Percentiles rank a stretch among this genome's conserved stretches.
These are phyloP conservation scores for Danio aesculapii DNA, from an alignment of 2,797 vertebrate species.

Conservation along the genomic window DNA sequence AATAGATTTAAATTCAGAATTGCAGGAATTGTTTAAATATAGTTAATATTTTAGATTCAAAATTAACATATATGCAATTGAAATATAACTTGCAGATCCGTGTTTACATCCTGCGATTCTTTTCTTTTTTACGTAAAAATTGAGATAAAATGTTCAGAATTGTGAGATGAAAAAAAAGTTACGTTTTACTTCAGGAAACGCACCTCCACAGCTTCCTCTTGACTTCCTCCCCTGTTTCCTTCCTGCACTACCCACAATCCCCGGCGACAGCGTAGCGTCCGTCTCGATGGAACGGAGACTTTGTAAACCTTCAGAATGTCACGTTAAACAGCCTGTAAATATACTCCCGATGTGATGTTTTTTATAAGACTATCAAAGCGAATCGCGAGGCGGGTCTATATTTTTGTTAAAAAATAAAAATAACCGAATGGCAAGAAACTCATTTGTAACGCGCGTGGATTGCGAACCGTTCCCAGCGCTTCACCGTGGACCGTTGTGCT, in stretches of 20 bases:
- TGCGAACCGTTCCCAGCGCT: slow-evolving; percentile 24
- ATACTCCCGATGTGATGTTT: slow-evolving; percentile 80
- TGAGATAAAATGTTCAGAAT: no score
- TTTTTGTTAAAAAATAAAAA: slow-evolving; percentile 83
- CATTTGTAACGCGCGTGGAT: slow-evolving; percentile 22
- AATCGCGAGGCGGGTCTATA: slow-evolving; percentile 83
- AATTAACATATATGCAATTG: no score
- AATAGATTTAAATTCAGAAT: no score
- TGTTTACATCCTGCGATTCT: background rate
- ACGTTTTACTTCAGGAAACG: no score
- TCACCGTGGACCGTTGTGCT: slow-evolving; percentile 77
- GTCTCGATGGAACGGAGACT: slow-evolving; percentile 69
- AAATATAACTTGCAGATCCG: no score
- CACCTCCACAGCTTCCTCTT: background rate
- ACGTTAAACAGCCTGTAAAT: slow-evolving; percentile 78
- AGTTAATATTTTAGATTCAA: no score
- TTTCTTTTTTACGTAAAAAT: background rate
- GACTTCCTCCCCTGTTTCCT: background rate
- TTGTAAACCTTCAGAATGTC: slow-evolving; percentile 80
- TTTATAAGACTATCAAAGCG: slow-evolving; percentile 80
- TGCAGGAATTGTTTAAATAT: no score
- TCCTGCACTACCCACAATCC: slow-evolving; percentile 75
- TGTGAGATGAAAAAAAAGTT: background rate
- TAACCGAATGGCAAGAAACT: slow-evolving; percentile 13
- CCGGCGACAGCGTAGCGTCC: slow-evolving; percentile 61